phyloP scores from a whole-genome alignment of 2,797 vertebrate species.

The Parotocinclus haroldoi region DNA sequence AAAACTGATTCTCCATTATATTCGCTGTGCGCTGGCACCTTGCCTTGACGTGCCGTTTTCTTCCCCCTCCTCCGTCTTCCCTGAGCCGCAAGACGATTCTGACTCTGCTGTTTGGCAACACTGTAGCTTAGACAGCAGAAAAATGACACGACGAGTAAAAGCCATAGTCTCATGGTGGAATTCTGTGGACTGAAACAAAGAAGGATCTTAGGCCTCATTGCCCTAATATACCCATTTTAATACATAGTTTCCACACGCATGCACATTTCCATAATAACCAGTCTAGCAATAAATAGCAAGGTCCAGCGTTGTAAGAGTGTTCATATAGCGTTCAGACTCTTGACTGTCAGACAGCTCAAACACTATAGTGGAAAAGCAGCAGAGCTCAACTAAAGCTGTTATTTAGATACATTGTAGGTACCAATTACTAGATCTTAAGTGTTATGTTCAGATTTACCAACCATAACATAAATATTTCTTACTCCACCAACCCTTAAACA shows the following conservation, averaged over 20 bases:
- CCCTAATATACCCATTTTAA: conserved; percentile 67
- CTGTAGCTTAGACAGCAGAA: conserved; percentile 62
- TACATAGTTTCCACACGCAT: conserved; percentile 50
- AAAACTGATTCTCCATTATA: conserved; percentile 60
- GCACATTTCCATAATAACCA: conserved; percentile 66
- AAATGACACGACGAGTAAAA: conserved; percentile 65
- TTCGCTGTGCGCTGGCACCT: conserved; percentile 53
- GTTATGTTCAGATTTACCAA: conserved; percentile 20
- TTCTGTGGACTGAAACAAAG: conserved; percentile 25
- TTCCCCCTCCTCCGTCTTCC: conserved; percentile 57
- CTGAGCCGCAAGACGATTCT: conserved; percentile 20
- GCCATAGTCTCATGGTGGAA: conserved; percentile 45
- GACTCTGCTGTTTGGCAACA: conserved; percentile 52
- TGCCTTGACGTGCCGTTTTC: conserved; percentile 36
- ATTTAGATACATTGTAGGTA: conserved; percentile 31
- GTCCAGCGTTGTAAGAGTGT: conserved; percentile 40
- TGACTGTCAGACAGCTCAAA: conserved; percentile 31
- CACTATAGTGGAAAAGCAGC: conserved; percentile 21
- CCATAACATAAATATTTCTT: conserved; percentile 14
- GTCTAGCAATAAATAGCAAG: conserved; percentile 56
- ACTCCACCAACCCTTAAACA: not conserved
- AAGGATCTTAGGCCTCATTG: conserved; percentile 36
- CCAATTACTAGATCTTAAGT: conserved; percentile 39
- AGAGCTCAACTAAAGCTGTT: conserved; percentile 31
- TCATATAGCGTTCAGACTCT: conserved; percentile 41